Conservation (phyloP, 2,113 vertebrate genomes). For the Acanthochromis polyacanthus region DNA sequence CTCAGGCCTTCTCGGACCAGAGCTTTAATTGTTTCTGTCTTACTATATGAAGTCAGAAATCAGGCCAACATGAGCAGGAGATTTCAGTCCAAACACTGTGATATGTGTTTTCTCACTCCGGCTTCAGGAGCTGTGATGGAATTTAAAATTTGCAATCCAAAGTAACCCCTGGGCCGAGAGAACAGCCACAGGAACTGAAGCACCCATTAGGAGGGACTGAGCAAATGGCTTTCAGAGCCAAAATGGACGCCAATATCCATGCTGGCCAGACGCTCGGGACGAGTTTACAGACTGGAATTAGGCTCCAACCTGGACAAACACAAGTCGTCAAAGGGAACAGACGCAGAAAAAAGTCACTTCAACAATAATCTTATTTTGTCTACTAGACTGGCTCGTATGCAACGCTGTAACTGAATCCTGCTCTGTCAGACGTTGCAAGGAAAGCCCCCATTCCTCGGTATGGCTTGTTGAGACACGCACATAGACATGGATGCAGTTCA, state of each 20-base stretch:
- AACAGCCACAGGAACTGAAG: conserved; percentile 54
- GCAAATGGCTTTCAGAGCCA: conserved; percentile 56
- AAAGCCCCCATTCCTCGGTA: conserved; percentile 61
- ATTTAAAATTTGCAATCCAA: conserved; percentile 56
- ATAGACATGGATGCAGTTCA: conserved; percentile 22
- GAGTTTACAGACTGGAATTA: conserved; percentile 42
- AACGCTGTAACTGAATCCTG: conserved; percentile 36
- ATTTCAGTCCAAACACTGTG: background rate
- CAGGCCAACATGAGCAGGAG: background rate
- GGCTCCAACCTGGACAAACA: conserved; percentile 32
- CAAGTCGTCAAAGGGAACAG: conserved; percentile 36
- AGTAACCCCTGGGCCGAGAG: conserved; percentile 31
- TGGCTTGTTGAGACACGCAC: conserved; percentile 61
- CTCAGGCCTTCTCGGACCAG: conserved; percentile 56
- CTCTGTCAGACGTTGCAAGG: conserved; percentile 45
- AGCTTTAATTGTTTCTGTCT: background rate
- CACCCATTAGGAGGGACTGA: conserved; percentile 59
- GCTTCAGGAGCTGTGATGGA: conserved; percentile 42
- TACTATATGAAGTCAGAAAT: background rate
- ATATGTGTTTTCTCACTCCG: background rate
- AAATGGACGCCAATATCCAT: conserved; percentile 55
- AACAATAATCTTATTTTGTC: conserved; percentile 42
- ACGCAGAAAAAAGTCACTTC: conserved; percentile 17
- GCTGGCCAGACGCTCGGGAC: conserved; percentile 57
- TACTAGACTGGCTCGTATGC: conserved; percentile 15